These are phyloP conservation scores for Ochotona princeps DNA, from an alignment of 2,113 vertebrate species.

Conservation along the genomic window DNA sequence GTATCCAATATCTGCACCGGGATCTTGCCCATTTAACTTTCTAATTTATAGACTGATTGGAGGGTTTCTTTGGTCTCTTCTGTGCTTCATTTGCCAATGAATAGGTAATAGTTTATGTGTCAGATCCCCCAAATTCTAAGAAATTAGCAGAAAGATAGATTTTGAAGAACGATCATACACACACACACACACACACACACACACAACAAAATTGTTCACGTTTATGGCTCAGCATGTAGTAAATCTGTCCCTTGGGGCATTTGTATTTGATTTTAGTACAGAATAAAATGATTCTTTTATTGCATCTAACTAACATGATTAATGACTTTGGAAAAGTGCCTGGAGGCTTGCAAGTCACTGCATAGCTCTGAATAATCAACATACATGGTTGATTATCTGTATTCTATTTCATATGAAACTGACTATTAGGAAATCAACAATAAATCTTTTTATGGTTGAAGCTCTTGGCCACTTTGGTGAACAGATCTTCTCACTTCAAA, in stretches of 20 bases:
- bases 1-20: background rate
- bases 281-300: constrained; percentile 59
- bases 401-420: constrained; percentile 37
- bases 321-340: constrained; percentile 61
- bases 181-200: background rate
- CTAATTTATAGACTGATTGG: constrained; percentile 9
- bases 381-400: background rate
- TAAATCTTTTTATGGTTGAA: constrained; percentile 40
- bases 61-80: background rate
- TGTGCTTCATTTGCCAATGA: background rate
- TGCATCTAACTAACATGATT: constrained; percentile 54
- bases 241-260: constrained; percentile 30
- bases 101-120: constrained; percentile 16
- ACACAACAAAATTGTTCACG: background rate
- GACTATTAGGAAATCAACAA: constrained; percentile 48
- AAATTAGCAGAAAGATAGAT: background rate
- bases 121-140: background rate
- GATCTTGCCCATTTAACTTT: constrained; percentile 1
- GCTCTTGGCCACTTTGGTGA: constrained; percentile 8
- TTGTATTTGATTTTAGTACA: constrained; percentile 58
- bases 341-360: constrained; percentile 64
- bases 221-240: constrained; percentile 20
- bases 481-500: background rate
- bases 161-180: constrained; percentile 15
- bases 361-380: constrained; percentile 67